Evolutionary conservation across 1,140 invertebrate species (phyloP).

Genomic region (Oryctes rhinoceros): DNA sequence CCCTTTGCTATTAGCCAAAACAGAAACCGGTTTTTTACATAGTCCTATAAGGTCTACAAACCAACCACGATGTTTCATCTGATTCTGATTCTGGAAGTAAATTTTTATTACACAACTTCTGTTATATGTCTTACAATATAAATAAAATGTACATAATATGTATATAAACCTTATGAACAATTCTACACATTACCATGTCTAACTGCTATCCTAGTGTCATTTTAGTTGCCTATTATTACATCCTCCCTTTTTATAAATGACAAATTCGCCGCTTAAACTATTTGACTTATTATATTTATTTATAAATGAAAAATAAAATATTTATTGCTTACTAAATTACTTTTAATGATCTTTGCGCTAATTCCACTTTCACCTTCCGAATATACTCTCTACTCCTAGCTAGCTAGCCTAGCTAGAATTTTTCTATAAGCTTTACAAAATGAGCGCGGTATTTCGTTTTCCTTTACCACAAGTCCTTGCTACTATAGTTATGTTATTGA

Average conservation of each 20-base stretch:
- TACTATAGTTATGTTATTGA: neutral
- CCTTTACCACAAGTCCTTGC: neutral
- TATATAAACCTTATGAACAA: neutral
- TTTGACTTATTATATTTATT: slow-evolving; percentile 47
- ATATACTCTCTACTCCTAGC: neutral
- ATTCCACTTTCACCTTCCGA: neutral
- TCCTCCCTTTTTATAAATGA: slow-evolving; percentile 13
- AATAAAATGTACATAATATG: neutral
- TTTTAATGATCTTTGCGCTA: neutral
- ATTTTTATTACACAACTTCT: too few species aligned
- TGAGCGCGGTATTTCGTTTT: slow-evolving; percentile 2
- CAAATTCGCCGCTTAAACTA: neutral
- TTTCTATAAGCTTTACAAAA: slow-evolving; percentile 13
- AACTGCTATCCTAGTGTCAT: neutral
- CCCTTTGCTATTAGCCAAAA: too few species aligned
- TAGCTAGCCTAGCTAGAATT: neutral
- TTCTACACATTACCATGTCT: neutral
- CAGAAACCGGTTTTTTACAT: too few species aligned
- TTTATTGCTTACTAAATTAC: neutral
- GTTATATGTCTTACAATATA: slow-evolving; percentile 11
- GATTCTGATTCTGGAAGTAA: too few species aligned
- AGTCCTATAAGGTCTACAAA: too few species aligned
- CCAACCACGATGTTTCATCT: too few species aligned
- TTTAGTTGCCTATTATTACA: neutral
- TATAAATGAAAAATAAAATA: slow-evolving; percentile 42